Evolutionary conservation across 2,888 invertebrate genomes (phyloP).

Genomic region (Oscheius onirici): DNA sequence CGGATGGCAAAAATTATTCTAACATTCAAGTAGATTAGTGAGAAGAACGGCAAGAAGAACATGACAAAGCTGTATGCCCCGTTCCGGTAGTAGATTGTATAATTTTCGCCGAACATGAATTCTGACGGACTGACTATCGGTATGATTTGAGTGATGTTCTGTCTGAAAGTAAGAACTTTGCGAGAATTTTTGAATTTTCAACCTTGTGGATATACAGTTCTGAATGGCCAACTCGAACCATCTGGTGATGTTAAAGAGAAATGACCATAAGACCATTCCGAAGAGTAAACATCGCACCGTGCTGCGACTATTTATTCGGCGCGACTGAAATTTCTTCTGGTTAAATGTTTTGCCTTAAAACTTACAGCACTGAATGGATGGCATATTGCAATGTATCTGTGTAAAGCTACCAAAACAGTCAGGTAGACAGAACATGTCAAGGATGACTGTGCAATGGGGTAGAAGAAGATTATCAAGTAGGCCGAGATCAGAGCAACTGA

Average conservation of each 20-base stretch:
- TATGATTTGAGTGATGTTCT: conserved; percentile 31
- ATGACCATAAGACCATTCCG: conserved; percentile 42
- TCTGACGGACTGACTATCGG: conserved; percentile 55
- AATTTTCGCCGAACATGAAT: conserved; percentile 50
- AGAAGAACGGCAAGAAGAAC: conserved; percentile 64
- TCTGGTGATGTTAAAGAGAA: conserved; percentile 60
- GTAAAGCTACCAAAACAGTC: conserved; percentile 65
- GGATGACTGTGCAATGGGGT: conserved; percentile 58
- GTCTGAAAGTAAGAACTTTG: not conserved
- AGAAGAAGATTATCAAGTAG: conserved; percentile 52
- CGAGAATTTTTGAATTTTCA: too few relatives aligned
- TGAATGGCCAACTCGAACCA: conserved; percentile 60
- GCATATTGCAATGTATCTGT: conserved; percentile 66
- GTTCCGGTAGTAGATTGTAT: conserved; percentile 59
- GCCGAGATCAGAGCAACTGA: conserved; percentile 34
- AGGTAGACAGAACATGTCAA: conserved; percentile 64
- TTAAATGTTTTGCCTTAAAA: too few relatives aligned
- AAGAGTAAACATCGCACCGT: conserved; percentile 51
- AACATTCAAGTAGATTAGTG: conserved; percentile 59
- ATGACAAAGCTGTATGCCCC: conserved; percentile 62
- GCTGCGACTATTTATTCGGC: conserved; percentile 44
- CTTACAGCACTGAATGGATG: conserved; percentile 56
- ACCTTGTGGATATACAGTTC: conserved; percentile 40
- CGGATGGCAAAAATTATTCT: conserved; percentile 47
- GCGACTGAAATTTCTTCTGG: conserved; percentile 57